These are phyloP conservation scores for Leptopilina drosophilae DNA, from an alignment of 2,888 invertebrate genomes.

Conservation along the genomic window DNA sequence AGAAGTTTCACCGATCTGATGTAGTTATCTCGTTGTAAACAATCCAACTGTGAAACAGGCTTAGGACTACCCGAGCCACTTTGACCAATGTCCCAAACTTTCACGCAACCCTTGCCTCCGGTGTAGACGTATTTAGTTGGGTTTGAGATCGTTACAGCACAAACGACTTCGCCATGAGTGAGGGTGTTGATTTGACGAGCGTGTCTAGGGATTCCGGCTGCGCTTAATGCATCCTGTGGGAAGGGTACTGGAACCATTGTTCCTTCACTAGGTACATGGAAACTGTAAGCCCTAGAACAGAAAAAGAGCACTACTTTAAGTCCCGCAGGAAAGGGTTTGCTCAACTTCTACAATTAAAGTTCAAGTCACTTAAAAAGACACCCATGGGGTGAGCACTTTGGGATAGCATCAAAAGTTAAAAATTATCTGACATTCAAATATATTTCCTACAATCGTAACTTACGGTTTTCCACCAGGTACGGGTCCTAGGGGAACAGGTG, in stretches of 20 bases:
- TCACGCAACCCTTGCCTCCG: slow-evolving; percentile 98
- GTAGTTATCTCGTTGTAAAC: slow-evolving; percentile 96
- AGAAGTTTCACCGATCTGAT: slow-evolving; percentile 93
- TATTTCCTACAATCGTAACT: slow-evolving; percentile 76
- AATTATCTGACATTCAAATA: not conserved
- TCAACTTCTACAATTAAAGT: no score
- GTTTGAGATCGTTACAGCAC: slow-evolving; percentile 98
- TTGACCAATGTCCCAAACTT: slow-evolving; percentile 97
- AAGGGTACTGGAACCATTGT: slow-evolving; percentile 96
- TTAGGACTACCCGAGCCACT: slow-evolving; percentile 85
- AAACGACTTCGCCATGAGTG: slow-evolving; percentile 97
- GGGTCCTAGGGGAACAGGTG: slow-evolving; percentile 81
- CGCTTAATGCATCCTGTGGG: slow-evolving; percentile 94
- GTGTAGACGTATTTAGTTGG: slow-evolving; percentile 96
- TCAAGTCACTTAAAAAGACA: no score
- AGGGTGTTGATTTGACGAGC: slow-evolving; percentile 95
- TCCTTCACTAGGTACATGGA: slow-evolving; percentile 93
- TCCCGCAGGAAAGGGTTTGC: no score
- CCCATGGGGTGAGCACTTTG: no score
- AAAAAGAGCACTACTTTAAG: slow-evolving; percentile 35
- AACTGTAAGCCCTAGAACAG: slow-evolving; percentile 91
- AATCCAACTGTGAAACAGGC: slow-evolving; percentile 94
- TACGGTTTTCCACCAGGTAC: slow-evolving; percentile 91
- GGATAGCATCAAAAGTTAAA: no score
- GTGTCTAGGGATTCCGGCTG: slow-evolving; percentile 95